Evolutionary conservation across 2,113 vertebrate species (phyloP), one percentile per base, ranked within the genome.

Genomic region (Ophthalmolycus amberensis): DNA sequence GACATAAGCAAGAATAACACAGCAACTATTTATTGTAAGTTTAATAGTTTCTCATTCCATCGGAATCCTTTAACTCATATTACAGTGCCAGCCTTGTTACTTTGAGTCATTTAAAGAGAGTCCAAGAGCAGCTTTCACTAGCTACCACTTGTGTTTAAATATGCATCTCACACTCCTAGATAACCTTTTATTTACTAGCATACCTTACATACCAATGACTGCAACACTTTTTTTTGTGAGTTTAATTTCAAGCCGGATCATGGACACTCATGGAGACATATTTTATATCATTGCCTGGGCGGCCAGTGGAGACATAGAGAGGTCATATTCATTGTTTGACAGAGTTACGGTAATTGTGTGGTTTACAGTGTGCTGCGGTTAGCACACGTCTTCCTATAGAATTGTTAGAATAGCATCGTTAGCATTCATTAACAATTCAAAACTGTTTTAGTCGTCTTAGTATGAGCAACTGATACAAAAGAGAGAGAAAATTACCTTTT

Each of bases 111-210:
- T 73, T 75, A 25, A 74, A 71, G 48, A 34, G 37, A 56, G 16
- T 71, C 22, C 22, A 38, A 69, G 44, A 67, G 16, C 34, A 37
- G 68, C 73, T 85, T 63, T 75, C 75, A 69, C 40, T 5, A 9
- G 32, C 67, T 18, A 50, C 50, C 58, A 59, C 75, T 75, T 75
- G 75, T 75, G 44, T 18, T 72, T 79, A 83, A 70, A 82, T 79
- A 84, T 65, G 48, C 58, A 29, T 66, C 73, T 60, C 50, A 77
- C 46, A 44, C 62, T 40, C 50, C 64, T n/a, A 40, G 67, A 83
- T 74, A 82, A 52, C 46, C 71, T 81, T 81, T 83, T 85, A 90
- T 91, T 90, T 91, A 91, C 81, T 87, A 58, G 79, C 77, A 86
- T 71, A 73, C 60, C 72, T 66, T 83, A 71, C 68, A 77, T 50